Base-by-base conservation (phyloP, 2,113 vertebrate genomes). In the Mormoops blainvillei region DNA sequence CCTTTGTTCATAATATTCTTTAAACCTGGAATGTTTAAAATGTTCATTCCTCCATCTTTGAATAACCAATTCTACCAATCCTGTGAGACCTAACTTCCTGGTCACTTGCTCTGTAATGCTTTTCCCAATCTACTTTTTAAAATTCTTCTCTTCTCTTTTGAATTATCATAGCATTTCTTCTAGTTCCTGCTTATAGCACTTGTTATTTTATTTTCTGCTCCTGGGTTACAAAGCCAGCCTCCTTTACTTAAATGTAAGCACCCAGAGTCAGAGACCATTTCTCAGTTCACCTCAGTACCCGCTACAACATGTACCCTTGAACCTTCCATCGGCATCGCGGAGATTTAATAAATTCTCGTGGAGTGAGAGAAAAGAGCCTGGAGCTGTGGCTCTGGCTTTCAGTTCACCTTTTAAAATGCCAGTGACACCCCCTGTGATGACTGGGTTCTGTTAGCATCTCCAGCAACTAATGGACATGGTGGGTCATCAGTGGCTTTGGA, bases 401-500 rank as follows among this genome's bases (percentile, higher is more conserved):
- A 43, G 41, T 77, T 94, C 22, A 56, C 61, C 50, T 95, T 93
- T 83, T 80, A 71, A 83, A 94, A 76, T 87, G 58, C 70, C 83
- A 70, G 1, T 24, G 94, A 73, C 41, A 58, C 61, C 77, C 84
- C 36, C 77, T 68, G 22, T 28, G 87, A 52, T 68, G 31, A 76
- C 33, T 54, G 58, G 85, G 7, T 50, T 94, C 70, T 19, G 26
- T 52, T 65, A 81, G 94, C n/a, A 56, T 78, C 61, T 90, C 71
- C 71, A 81, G 91, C 33, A 65, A 54, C 91, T 89, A 95, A 92
- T 94, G 70, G 78, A 89, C 56, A 14, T 26, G n/a, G 56, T 94
- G 92, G 96, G n/a, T 95, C 70, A 90, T 58, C 31, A 77, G 38
- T 36, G 45, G 20, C 84, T 95, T 80, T 77, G 83, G 43, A 92